Evolutionary conservation across 2,113 vertebrate species (phyloP), one percentile per base, ranked within the genome.

Genomic region (Channa maculata): DNA sequence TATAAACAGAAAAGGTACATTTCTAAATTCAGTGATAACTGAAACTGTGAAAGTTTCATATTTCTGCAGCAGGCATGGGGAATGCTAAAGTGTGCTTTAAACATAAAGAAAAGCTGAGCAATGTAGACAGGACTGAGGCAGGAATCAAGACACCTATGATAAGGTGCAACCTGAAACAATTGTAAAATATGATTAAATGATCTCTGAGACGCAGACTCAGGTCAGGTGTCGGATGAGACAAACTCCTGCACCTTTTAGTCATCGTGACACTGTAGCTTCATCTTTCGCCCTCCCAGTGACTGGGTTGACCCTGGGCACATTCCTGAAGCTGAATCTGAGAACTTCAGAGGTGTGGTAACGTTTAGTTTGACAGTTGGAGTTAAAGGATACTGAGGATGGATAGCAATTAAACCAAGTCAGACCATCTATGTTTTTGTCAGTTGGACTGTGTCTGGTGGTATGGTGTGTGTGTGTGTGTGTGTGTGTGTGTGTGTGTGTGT

Each of bases 241-340:
- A 36, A 46, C 41, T 79, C 13, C 6, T 24, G 8, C 7, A 41
- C 11, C 33, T 14, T 73, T 34, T 8, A 54, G 8, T 46, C 48
- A 15, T 64, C 15, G 0, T 67, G 62, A 70, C 53, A 58, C 67
- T 61, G 67, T 11, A 46, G 46, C 64, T 55, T 37, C 1, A 50
- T 11, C 24, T 14, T 24, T 68, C 53, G 45, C n/a, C 43, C 52
- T 62, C 24, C 58, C 15, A 24, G 45, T 39, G 37, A 44, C 62
- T 60, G 41, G 37, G 13, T 13, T 68, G 46, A 86, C 67, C 64
- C 45, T 7, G 41, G 51, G 45, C 46, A 58, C 39, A 64, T 75
- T 84, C 81, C 62, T 73, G 10, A 43, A 50, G 44, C 14, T 61
- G 39, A 57, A 65, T 63, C 57, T 65, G 49, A 79, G 72, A 75